A percentile compares a stretch with the other conserved stretches of the same genome.
Evolutionary conservation across 2,113 vertebrate species (phyloP).

Genomic region (Psilopsiagon aymara): DNA sequence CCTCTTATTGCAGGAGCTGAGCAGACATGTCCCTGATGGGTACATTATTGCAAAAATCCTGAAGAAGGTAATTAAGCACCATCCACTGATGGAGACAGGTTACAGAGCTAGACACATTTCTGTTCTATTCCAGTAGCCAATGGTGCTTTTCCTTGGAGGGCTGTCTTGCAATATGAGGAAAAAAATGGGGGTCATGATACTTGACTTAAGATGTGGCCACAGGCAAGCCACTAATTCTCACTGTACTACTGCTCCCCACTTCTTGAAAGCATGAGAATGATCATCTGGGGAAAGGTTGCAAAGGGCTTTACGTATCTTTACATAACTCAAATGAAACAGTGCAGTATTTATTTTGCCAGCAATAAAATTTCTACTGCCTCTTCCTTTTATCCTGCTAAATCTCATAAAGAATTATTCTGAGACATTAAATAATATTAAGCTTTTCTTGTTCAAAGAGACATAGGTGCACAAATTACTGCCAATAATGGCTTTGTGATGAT

Average conservation of each 20-base stretch:
- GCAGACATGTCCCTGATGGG: conserved; percentile 8
- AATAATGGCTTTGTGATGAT: neutral
- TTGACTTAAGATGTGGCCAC: neutral
- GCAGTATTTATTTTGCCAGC: neutral
- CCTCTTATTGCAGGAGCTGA: conserved; percentile 9
- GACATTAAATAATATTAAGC: neutral
- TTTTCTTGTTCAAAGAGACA: neutral
- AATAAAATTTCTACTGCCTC: neutral
- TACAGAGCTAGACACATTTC: neutral
- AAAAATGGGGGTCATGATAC: neutral
- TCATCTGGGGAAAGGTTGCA: neutral
- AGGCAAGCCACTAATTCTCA: neutral
- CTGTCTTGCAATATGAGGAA: conserved; percentile 13
- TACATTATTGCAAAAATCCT: conserved; percentile 49
- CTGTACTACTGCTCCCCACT: neutral
- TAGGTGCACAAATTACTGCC: neutral
- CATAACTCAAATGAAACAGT: neutral
- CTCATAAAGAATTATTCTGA: neutral
- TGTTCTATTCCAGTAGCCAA: neutral
- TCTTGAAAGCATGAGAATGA: neutral
- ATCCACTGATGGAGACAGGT: neutral
- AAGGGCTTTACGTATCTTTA: neutral
- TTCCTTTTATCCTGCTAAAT: neutral
- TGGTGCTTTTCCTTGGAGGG: neutral
- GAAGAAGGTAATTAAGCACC: conserved; percentile 39